A percentile compares a stretch with the other conserved stretches of the same genome.
Evolutionary conservation across 2,888 invertebrate genomes (phyloP).

Genomic region (Drosophila neotestacea): DNA sequence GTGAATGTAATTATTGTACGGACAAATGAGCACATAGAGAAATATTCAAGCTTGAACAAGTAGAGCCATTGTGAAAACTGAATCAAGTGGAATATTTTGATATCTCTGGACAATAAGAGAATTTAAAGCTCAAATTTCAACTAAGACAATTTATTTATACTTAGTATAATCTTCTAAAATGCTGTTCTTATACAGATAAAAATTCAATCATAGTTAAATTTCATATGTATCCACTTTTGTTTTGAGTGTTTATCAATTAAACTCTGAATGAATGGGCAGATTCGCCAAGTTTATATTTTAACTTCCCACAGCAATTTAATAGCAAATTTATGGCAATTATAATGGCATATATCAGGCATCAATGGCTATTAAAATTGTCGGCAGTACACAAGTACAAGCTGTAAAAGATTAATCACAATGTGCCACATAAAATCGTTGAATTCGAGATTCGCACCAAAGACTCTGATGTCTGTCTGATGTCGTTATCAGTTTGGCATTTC

Average conservation of each 20-base stretch:
- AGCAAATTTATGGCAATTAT: constrained; percentile 47
- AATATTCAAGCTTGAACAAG: constrained; percentile 2
- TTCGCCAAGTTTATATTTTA: constrained; percentile 35
- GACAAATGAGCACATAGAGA: background rate
- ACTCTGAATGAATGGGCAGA: constrained; percentile 17
- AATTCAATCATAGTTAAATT: background rate
- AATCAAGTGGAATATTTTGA: constrained; percentile 14
- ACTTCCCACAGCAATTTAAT: constrained; percentile 39
- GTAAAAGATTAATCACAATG: constrained; percentile 67
- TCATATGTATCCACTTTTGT: background rate
- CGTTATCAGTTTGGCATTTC: constrained; percentile 46
- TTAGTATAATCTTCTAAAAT: background rate
- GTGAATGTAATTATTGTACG: constrained; percentile 17
- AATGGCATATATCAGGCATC: constrained; percentile 30
- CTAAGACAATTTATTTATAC: background rate
- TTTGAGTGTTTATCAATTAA: background rate
- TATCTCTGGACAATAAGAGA: background rate
- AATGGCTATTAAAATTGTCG: constrained; percentile 50
- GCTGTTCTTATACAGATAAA: background rate
- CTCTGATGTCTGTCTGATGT: constrained; percentile 8
- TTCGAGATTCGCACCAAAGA: constrained; percentile 25
- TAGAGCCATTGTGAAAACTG: constrained; percentile 3
- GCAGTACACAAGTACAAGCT: constrained; percentile 9
- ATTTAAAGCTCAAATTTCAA: background rate
- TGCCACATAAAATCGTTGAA: constrained; percentile 58